These are phyloP conservation scores for Albula glossodonta DNA, from an alignment of 2,113 vertebrate species.

Conservation along the genomic window DNA sequence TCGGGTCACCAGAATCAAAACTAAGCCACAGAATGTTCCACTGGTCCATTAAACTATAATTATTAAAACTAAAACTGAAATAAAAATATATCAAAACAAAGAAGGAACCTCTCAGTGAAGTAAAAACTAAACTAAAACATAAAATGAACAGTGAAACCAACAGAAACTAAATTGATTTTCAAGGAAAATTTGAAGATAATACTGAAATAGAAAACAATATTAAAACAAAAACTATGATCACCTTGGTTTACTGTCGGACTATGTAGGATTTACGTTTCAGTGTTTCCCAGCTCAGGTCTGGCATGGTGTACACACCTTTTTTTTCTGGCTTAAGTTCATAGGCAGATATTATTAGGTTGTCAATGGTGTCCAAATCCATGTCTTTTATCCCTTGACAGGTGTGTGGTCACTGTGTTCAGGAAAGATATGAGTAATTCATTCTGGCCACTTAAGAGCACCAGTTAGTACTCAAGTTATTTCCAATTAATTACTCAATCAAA, in stretches of 20 bases:
- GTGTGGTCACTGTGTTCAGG: background rate
- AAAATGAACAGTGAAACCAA: no score
- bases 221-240: no score
- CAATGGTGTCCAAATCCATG: background rate
- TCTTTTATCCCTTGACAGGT: background rate
- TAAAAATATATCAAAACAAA: no score
- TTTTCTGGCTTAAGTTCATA: background rate
- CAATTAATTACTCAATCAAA: background rate
- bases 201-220: no score
- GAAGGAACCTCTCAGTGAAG: no score
- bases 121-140: no score
- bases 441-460: background rate
- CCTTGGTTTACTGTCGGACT: background rate
- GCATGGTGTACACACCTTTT: background rate
- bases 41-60: no score
- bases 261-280: background rate
- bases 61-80: no score
- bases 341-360: background rate
- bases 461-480: background rate
- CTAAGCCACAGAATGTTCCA: no score
- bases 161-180: no score
- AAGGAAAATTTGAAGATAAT: no score
- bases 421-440: background rate
- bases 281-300: background rate
- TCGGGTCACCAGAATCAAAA: no score